phyloP scores from a whole-genome alignment of 2,888 invertebrate genomes.

The Lasioglossum oenotherae region DNA sequence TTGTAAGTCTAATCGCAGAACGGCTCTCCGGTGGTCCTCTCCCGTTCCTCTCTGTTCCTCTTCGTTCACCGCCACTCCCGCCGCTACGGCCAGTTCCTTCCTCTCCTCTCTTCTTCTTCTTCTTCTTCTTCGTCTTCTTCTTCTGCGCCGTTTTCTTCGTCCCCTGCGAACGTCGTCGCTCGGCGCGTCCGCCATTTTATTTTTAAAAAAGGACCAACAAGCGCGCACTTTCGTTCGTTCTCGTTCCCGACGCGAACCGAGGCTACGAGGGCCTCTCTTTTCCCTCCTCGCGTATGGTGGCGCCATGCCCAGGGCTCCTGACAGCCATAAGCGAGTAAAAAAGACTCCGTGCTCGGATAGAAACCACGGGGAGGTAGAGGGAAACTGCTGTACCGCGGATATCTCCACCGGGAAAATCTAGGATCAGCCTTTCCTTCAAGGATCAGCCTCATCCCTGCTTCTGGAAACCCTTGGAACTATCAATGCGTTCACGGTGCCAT shows the following conservation, averaged over 20 bases:
- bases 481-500: constrained; percentile 2
- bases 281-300: constrained; percentile 74
- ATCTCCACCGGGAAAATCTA: constrained; percentile 46
- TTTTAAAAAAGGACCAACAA: constrained; percentile 78
- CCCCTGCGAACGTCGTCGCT: constrained; percentile 61
- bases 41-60: constrained; percentile 64
- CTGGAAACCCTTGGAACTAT: not conserved
- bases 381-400: constrained; percentile 44
- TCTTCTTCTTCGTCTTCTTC: constrained; percentile 34
- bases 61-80: constrained; percentile 41
- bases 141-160: constrained; percentile 67
- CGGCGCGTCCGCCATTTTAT: constrained; percentile 82
- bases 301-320: constrained; percentile 79
- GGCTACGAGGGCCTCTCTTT: constrained; percentile 23
- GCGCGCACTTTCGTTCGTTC: constrained; percentile 76
- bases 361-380: constrained; percentile 44
- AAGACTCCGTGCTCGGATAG: constrained; percentile 38
- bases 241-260: constrained; percentile 55
- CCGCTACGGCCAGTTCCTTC: constrained; percentile 33
- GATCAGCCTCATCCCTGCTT: not conserved
- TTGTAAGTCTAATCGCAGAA: constrained; percentile 84
- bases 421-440: not conserved
- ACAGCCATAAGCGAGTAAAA: constrained; percentile 73
- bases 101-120: constrained; percentile 18
- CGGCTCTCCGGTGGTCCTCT: constrained; percentile 84